Evolutionary conservation across 64 coral and sea anemone species (phyloP).

Genomic region (Dendrophyllia cribrosa): DNA sequence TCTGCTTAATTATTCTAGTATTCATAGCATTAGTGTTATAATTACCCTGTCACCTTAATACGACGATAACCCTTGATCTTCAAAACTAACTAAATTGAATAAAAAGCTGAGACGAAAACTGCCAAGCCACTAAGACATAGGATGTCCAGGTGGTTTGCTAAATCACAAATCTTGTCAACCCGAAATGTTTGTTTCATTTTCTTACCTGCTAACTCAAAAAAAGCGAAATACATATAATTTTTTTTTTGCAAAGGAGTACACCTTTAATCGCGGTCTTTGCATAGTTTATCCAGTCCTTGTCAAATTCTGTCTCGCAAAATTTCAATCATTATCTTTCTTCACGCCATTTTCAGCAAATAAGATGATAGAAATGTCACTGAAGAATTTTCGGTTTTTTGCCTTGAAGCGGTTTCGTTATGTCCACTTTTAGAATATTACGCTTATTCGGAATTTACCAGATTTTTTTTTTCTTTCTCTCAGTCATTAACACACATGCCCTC

Average conservation of each 20-base stretch:
- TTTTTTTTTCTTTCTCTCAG: not conserved
- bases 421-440: not conserved
- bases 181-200: not conserved
- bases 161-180: not conserved
- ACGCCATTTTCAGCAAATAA: not conserved
- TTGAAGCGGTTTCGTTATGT: not conserved
- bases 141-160: not conserved
- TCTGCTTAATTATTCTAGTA: constrained; percentile 38
- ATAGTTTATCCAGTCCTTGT: not conserved
- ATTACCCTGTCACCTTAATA: constrained; percentile 30
- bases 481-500: not conserved
- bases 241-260: not conserved
- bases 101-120: not conserved
- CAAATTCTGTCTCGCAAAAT: not conserved
- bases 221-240: not conserved
- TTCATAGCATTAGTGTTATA: constrained; percentile 39
- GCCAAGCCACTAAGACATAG: not conserved
- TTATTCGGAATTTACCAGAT: not conserved
- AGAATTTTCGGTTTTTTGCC: not conserved
- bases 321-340: not conserved
- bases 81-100: constrained; percentile 18
- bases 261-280: not conserved
- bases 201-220: not conserved
- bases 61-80: constrained; percentile 28
- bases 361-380: not conserved